These are phyloP conservation scores for Galerucella calmariensis DNA, from an alignment of 2,888 invertebrate species.

Conservation along the genomic window DNA sequence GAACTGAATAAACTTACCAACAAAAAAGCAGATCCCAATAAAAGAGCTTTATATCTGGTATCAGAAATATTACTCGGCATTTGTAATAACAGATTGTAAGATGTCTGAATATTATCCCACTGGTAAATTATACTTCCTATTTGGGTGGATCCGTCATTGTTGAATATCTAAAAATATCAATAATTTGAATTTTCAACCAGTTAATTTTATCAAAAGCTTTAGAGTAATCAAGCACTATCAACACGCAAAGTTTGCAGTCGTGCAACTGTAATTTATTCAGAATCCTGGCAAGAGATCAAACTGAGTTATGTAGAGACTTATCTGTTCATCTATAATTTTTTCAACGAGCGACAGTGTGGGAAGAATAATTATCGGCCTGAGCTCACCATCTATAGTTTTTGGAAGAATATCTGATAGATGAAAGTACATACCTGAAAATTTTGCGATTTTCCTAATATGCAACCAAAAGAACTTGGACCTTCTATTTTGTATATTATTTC, in stretches of 20 bases:
- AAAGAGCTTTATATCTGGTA: conserved; percentile 80
- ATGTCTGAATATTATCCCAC: conserved; percentile 76
- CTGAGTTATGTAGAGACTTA: too few relatives aligned
- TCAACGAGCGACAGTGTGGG: too few relatives aligned
- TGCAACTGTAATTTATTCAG: too few relatives aligned
- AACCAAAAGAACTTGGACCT: conserved; percentile 76
- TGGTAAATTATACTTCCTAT: conserved; percentile 77
- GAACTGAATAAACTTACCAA: conserved; percentile 71
- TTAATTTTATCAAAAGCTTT: too few relatives aligned
- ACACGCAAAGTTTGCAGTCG: too few relatives aligned
- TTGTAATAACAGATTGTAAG: conserved; percentile 79
- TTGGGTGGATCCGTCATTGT: conserved; percentile 71
- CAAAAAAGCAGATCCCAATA: conserved; percentile 85
- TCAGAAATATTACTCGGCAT: conserved; percentile 79
- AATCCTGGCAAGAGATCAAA: too few relatives aligned
- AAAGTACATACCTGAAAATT: conserved; percentile 69
- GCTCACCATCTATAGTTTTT: neutral
- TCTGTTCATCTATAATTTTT: too few relatives aligned
- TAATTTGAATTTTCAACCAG: neutral
- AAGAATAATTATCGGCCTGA: too few relatives aligned
- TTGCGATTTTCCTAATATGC: conserved; percentile 69
- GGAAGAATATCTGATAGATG: neutral
- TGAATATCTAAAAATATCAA: conserved; percentile 65
- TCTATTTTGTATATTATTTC: conserved; percentile 76
- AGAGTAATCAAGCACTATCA: too few relatives aligned